Evolutionary conservation across 2,113 vertebrate genomes (phyloP).

Genomic region (Xiphophorus couchianus): DNA sequence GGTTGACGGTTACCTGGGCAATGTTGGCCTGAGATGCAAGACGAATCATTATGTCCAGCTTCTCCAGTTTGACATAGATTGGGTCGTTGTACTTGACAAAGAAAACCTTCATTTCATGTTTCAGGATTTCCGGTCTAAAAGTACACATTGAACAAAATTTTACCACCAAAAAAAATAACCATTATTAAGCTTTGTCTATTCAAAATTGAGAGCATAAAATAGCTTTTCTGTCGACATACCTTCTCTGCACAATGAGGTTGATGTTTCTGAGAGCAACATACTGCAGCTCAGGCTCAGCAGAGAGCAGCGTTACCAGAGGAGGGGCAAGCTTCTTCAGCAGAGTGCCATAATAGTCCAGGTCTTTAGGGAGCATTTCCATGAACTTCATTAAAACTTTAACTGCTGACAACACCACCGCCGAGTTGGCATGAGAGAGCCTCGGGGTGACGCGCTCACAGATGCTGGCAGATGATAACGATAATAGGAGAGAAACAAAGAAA

Average conservation of each 20-base stretch:
- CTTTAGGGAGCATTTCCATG: slow-evolving; percentile 98
- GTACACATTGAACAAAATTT: background rate
- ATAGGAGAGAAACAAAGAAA: background rate
- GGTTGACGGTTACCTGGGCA: slow-evolving; percentile 84
- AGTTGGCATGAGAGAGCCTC: slow-evolving; percentile 96
- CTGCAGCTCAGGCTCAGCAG: slow-evolving; percentile 95
- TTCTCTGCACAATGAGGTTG: slow-evolving; percentile 98
- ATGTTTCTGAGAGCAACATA: slow-evolving; percentile 98
- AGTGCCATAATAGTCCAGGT: slow-evolving; percentile 95
- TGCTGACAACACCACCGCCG: slow-evolving; percentile 93
- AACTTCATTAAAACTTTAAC: slow-evolving; percentile 99
- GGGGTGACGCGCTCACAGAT: slow-evolving; percentile 98
- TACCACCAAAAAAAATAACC: background rate
- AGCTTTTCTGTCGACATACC: slow-evolving; percentile 75
- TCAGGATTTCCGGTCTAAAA: slow-evolving; percentile 93
- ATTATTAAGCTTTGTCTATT: background rate
- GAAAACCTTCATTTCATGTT: slow-evolving; percentile 99
- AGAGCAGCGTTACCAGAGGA: slow-evolving; percentile 93
- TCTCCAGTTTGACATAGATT: slow-evolving; percentile 98
- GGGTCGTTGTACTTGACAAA: slow-evolving; percentile 99
- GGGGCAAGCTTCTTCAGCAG: slow-evolving; percentile 98
- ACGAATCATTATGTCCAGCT: slow-evolving; percentile 99
- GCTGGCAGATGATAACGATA: slow-evolving; percentile 68
- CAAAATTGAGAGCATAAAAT: background rate
- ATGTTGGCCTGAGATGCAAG: slow-evolving; percentile 98